Evolutionary conservation across 1,140 invertebrate species (phyloP).

Genomic region (Euglossa dilemma): DNA sequence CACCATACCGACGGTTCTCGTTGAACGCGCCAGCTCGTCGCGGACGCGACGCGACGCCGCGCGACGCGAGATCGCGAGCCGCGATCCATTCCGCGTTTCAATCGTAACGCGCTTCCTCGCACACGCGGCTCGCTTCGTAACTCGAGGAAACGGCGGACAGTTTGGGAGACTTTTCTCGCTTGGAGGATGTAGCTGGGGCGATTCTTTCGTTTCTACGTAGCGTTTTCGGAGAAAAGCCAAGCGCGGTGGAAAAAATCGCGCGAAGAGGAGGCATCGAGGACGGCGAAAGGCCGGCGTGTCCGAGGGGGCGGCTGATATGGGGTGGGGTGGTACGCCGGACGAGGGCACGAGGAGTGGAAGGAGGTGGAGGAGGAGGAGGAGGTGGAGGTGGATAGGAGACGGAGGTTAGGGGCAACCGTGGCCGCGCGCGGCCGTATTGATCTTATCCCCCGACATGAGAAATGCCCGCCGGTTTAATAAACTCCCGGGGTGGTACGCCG

Average conservation of each 20-base stretch:
- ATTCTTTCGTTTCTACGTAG: background rate
- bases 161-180: too few relatives aligned
- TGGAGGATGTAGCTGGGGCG: too few relatives aligned
- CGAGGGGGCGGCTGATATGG: background rate
- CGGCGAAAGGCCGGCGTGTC: conserved; percentile 29
- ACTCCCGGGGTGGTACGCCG: conserved; percentile 81
- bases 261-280: conserved; percentile 20
- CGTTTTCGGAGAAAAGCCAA: background rate
- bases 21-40: conserved; percentile 46
- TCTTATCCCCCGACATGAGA: conserved; percentile 83
- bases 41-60: conserved; percentile 42
- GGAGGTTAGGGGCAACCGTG: conserved; percentile 75
- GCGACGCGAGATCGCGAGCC: conserved; percentile 39
- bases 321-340: conserved; percentile 10
- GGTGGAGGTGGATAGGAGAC: conserved; percentile 52
- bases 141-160: too few relatives aligned
- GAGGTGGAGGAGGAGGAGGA: background rate
- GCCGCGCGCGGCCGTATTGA: conserved; percentile 81
- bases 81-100: conserved; percentile 69
- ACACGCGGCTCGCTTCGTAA: too few relatives aligned
- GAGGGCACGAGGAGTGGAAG: conserved; percentile 7
- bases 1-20: conserved; percentile 55
- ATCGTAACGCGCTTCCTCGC: conserved; percentile 69
- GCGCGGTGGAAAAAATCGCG: conserved; percentile 23
- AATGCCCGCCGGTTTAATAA: conserved; percentile 83